phyloP scores from a whole-genome alignment of 35 echinoderm and acorn worm genomes.

The Patiria miniata region DNA sequence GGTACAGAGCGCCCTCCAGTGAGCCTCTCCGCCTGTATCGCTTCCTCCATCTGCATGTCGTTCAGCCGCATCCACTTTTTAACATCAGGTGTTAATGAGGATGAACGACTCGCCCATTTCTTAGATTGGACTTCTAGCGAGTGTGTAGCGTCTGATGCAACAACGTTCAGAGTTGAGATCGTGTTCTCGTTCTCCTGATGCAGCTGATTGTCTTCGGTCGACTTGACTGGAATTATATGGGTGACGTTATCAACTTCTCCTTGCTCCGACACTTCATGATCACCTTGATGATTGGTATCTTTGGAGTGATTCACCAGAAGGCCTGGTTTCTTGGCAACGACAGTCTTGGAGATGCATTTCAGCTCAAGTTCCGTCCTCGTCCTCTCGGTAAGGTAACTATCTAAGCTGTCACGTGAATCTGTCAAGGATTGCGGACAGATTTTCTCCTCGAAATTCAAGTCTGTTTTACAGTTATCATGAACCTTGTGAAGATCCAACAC shows the following conservation, averaged over 20 bases:
- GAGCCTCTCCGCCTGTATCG: not conserved
- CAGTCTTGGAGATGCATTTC: not conserved
- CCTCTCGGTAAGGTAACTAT: not conserved
- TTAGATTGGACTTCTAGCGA: too few relatives aligned
- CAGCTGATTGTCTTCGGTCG: too few relatives aligned
- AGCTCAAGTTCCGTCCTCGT: conserved; percentile 2
- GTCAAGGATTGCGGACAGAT: not conserved
- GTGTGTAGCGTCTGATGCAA: too few relatives aligned
- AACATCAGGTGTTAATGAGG: not conserved
- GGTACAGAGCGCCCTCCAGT: conserved; percentile 5
- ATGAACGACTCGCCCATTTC: too few relatives aligned
- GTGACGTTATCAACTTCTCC: too few relatives aligned
- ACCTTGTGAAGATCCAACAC: not conserved
- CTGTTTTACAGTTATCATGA: too few relatives aligned
- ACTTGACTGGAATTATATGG: too few relatives aligned
- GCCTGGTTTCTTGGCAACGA: not conserved
- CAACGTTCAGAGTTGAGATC: too few relatives aligned
- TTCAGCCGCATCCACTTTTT: not conserved
- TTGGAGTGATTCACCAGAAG: too few relatives aligned
- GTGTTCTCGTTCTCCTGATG: too few relatives aligned
- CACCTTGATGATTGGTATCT: too few relatives aligned
- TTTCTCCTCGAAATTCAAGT: not conserved
- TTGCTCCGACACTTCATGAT: too few relatives aligned
- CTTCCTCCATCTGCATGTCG: not conserved
- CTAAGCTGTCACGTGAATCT: not conserved